Base-by-base conservation (phyloP, 2,113 vertebrate species). In the Ornithorhynchus anatinus region DNA sequence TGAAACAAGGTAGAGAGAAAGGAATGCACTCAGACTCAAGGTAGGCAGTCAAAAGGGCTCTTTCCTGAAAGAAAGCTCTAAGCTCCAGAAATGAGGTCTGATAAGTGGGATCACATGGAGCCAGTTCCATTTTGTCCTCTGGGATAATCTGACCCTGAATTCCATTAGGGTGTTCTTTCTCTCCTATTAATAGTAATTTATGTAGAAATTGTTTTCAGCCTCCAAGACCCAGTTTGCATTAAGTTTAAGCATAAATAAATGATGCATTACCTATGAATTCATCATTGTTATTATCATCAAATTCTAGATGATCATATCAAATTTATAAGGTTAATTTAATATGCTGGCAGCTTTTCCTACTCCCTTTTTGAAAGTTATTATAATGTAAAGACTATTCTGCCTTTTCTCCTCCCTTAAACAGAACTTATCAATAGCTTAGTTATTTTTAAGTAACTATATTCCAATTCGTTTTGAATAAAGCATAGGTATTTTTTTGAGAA, bases 291-390 rank as follows among this genome's bases (percentile, higher is more conserved):
- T 73, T 80, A 68, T 3, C 6, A 44, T 0, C 20, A 13, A 82
- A 4, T 72, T 80, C n/a, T 68, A 73, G 13, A 57, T 35, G 8
- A 25, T 54, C 0, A 39, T 9, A 11, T 6, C 54, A 4, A 58
- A 69, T 60, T 53, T 76, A 40, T 70, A 65, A 70, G 48, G 4
- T 79, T 77, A 54, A 51, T 72, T 79, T 70, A 61, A 1, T 13
- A 56, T 35, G 25, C 11, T 36, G 5, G 2, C 15, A 59, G 2
- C 2, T 70, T 70, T 79, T 57, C 23, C 72, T 11, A 8, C 57
- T 0, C 40, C 72, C 33, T 2, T 25, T 25, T 29, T 5, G 3
- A 42, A 16, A 31, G 42, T 52, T 63, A 58, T 43, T 81, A 25
- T 1, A 61, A 3, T 19, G 11, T 1, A 65, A 22, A 72, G 81